Base-by-base conservation (phyloP, 1,140 invertebrate species). In the Neodiprion lecontei region DNA sequence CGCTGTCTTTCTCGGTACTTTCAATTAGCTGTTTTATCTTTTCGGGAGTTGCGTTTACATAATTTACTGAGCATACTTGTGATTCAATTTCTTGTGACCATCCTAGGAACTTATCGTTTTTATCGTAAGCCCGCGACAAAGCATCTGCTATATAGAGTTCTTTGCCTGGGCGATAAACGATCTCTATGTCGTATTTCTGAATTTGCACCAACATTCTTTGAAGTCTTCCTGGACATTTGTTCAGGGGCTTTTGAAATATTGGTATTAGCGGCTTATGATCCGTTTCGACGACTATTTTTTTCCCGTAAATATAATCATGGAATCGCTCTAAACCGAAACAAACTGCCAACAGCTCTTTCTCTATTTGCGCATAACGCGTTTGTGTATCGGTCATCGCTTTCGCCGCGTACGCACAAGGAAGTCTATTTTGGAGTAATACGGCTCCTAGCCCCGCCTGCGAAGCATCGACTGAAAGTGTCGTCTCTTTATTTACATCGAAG, bases 121-220 rank as follows among this genome's bases (percentile, higher is more conserved):
- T 74, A 14, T 77, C 50, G 66, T 79, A 76, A 10, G 82, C 77
- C 79, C 89, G 74, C 74, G 87, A 85, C 76, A 87, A 81, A 17
- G 83, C 84, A 81, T 90, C 87, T 69, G 86, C 82, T 50, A 89
- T 77, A 77, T 61, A 77, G 53, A 88, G 80, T 48, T 82, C 74
- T 79, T 77, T 80, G 1, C 83, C 86, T 7, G 83, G 82, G 69
- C 81, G 74, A 72, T 85, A 86, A 48, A 78, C 71, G 23, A 87
- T 78, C 50, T 78, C 79, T 50, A 81, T 79, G 66, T 82, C 75
- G 75, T 80, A 86, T 70, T 68, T 70, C 48, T 86, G 83, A n/a
- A 89, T 69, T 40, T 81, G 74, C n/a, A 90, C 74, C 8, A 87
- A 67, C 84, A 88, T 87, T 8, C 84, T 50, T 78, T 89, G 83